Evolutionary conservation across 2,113 vertebrate genomes (phyloP).

Genomic region (Xenopus laevis): DNA sequence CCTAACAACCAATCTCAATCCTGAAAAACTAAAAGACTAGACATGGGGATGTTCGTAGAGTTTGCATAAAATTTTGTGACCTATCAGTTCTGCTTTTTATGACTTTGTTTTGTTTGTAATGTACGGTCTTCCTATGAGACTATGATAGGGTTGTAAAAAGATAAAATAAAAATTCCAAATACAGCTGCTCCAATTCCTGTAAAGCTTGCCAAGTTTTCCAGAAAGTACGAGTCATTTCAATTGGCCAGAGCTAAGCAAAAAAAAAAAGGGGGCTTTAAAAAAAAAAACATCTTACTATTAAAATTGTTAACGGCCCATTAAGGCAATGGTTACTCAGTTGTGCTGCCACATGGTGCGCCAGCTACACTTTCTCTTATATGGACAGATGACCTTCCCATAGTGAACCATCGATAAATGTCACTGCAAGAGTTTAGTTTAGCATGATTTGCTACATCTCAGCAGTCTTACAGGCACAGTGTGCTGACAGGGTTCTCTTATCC

Average conservation of each 20-base stretch:
- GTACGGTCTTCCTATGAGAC: slow-evolving; percentile 13
- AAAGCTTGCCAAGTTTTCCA: slow-evolving; percentile 24
- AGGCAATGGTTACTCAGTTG: neutral
- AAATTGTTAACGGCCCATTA: neutral
- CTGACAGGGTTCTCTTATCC: neutral
- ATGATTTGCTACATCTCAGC: neutral
- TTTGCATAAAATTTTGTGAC: too few species aligned
- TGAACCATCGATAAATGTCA: neutral
- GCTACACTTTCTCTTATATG: neutral
- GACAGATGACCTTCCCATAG: neutral
- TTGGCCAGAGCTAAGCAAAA: slow-evolving; percentile 19
- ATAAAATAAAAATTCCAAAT: slow-evolving; percentile 40
- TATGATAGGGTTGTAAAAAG: slow-evolving; percentile 29
- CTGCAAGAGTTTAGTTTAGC: neutral
- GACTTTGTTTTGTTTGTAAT: slow-evolving; percentile 16
- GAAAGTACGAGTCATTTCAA: neutral
- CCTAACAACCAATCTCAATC: too few species aligned
- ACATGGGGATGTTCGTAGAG: too few species aligned
- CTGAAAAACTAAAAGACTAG: too few species aligned
- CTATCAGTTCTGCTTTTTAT: neutral
- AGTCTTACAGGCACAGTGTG: neutral
- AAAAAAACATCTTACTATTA: neutral
- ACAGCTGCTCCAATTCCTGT: slow-evolving; percentile 20
- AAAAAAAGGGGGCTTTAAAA: neutral
- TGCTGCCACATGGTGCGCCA: neutral